Evolutionary conservation across 2,113 vertebrate species (phyloP).

Genomic region (Dasypus novemcinctus): DNA sequence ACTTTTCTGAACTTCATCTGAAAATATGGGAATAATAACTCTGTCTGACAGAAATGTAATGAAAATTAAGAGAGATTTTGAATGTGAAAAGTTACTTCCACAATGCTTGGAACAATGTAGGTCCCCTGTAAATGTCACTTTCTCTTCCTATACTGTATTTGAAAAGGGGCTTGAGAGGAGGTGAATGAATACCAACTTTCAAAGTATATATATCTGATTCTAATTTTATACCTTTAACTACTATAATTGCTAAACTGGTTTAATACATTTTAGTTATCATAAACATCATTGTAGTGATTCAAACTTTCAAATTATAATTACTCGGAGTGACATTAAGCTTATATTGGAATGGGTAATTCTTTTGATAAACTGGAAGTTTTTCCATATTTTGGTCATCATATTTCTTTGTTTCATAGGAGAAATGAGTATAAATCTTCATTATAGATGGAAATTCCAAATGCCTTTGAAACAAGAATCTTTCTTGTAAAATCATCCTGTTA

Average conservation of each 20-base stretch:
- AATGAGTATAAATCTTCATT: slow-evolving; percentile 15
- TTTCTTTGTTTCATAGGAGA: slow-evolving; percentile 1
- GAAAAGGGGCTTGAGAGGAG: neutral
- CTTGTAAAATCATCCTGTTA: slow-evolving; percentile 6
- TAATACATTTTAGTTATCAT: neutral
- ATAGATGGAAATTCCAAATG: slow-evolving; percentile 10
- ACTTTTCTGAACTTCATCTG: neutral
- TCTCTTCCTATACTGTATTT: neutral
- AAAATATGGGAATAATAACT: neutral
- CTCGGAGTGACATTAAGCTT: neutral
- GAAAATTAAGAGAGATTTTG: neutral
- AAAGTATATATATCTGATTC: neutral
- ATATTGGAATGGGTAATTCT: neutral
- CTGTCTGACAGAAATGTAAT: neutral
- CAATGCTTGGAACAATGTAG: neutral
- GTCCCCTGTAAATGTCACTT: neutral
- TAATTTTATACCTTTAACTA: neutral
- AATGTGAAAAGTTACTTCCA: neutral
- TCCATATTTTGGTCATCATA: slow-evolving; percentile 16
- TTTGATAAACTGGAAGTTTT: neutral
- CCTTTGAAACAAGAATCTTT: slow-evolving; percentile 28
- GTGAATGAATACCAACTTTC: neutral
- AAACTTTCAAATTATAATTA: neutral
- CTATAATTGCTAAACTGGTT: neutral
- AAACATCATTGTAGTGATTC: neutral